Percentiles rank a stretch among this genome's conserved stretches.
Conservation (phyloP, 2,888 invertebrate genomes). For the Melikaiella ostensackeni region DNA sequence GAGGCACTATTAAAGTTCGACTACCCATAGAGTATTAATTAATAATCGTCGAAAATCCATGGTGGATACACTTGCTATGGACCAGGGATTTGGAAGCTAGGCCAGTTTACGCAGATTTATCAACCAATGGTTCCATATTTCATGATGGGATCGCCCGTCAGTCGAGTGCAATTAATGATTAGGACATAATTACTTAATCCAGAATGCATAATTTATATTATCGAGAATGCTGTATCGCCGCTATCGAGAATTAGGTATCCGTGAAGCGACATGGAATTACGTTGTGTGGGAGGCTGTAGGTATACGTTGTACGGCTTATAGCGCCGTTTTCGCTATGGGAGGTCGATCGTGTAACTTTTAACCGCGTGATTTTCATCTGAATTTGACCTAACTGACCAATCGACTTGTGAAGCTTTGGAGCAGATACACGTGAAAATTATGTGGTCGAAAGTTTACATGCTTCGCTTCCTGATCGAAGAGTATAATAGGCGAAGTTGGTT, state of each 20-base stretch:
- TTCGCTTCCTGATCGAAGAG: neutral
- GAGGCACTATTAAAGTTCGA: conserved; percentile 2
- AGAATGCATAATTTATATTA: conserved; percentile 38
- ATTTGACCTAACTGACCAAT: neutral
- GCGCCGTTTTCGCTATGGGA: neutral
- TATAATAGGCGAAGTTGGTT: neutral
- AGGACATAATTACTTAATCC: conserved; percentile 36
- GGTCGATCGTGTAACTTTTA: conserved; percentile 12
- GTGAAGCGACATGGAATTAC: conserved; percentile 5
- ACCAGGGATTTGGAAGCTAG: conserved; percentile 1
- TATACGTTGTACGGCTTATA: neutral
- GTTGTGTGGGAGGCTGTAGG: neutral
- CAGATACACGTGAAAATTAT: neutral
- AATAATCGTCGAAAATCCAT: conserved; percentile 32
- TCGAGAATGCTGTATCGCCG: neutral
- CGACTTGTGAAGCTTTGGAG: neutral
- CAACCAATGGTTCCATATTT: conserved; percentile 26
- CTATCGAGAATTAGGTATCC: conserved; percentile 28
- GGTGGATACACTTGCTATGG: conserved; percentile 17
- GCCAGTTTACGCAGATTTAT: conserved; percentile 25
- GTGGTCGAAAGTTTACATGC: neutral
- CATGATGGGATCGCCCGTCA: conserved; percentile 2
- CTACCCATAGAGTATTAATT: conserved; percentile 11
- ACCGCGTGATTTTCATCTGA: neutral
- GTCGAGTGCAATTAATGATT: conserved; percentile 33